Evolutionary conservation across 2,888 invertebrate species (phyloP), one percentile per base, ranked within the genome.

Genomic region (Caenorhabditis sinica): DNA sequence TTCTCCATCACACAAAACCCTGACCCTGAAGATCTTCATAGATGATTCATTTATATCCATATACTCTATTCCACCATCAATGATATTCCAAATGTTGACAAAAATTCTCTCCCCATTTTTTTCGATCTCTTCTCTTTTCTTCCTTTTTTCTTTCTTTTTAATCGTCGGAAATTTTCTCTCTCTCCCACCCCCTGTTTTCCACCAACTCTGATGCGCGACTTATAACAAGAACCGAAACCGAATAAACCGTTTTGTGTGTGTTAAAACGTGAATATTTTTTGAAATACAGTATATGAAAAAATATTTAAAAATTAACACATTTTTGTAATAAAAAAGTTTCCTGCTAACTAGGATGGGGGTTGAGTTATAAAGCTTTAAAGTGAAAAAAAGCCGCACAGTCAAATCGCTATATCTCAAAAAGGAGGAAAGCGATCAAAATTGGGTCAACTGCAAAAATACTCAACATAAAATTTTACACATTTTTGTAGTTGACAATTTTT

Each of bases 161-260:
- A 23, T 5, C 11, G n/a, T 17, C 30, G 11, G 9, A 66, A 68
- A 51, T 33, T 49, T 65, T 40, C 56, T 45, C 20, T 60, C 53
- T 33, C 36, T 23, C 20, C n/a, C n/a, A n/a, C n/a, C n/a, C n/a
- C n/a, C n/a, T n/a, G n/a, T 69, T 28, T n/a, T n/a, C 1, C 36
- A n/a, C 20, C 15, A 36, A 28, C 49, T 36, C 51, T 45, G 30
- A 77, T 68, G 61, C 56, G 61, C 77, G 77, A 69, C 58, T 28
- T 43, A 68, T 33, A 51, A 74, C 36, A 63, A 56, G 17, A 58
- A 36, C 53, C 53, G 13, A 23, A 51, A 11, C 51, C n/a, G 28
- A 69, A 63, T 33, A 51, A 73, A 73, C 30, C 6, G 79, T 72
- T 79, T 79, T 79, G 79, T 79, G 79, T 79, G 79, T 79, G 79